These are phyloP conservation scores for Dreissena rostriformis DNA, from an alignment of 1,140 invertebrate species.

Conservation along the genomic window DNA sequence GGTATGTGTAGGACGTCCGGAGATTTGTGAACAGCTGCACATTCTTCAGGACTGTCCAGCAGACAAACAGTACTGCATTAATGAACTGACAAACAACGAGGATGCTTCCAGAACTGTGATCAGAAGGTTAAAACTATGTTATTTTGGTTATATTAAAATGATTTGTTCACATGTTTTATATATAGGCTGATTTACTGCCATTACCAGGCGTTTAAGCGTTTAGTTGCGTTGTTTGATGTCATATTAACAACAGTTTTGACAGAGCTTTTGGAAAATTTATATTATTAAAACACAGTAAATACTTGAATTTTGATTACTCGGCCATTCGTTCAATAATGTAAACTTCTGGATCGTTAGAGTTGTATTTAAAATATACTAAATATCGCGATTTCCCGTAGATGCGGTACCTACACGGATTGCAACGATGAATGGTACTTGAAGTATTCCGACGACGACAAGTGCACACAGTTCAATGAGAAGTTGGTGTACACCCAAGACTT, in stretches of 20 bases:
- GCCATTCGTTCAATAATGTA: background rate
- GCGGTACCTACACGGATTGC: background rate
- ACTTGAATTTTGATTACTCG: background rate
- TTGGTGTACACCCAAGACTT: conserved; percentile 6
- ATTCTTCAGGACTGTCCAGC: too few species aligned
- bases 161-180: background rate
- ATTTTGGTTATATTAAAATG: background rate
- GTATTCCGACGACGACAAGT: conserved; percentile 19
- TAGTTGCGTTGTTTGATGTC: too few species aligned
- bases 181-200: too few species aligned
- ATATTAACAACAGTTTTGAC: too few species aligned
- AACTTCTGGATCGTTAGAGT: background rate
- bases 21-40: too few species aligned
- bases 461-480: background rate
- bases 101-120: background rate
- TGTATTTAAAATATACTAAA: background rate
- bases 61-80: background rate
- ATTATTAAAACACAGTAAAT: too few species aligned
- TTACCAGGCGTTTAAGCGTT: too few species aligned
- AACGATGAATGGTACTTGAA: conserved; percentile 11
- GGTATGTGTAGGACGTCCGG: too few species aligned
- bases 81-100: background rate
- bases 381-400: background rate
- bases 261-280: too few species aligned
- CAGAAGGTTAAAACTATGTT: too few species aligned